Base-by-base conservation (phyloP, 1,140 invertebrate genomes). In the Psilanteris sp. region DNA sequence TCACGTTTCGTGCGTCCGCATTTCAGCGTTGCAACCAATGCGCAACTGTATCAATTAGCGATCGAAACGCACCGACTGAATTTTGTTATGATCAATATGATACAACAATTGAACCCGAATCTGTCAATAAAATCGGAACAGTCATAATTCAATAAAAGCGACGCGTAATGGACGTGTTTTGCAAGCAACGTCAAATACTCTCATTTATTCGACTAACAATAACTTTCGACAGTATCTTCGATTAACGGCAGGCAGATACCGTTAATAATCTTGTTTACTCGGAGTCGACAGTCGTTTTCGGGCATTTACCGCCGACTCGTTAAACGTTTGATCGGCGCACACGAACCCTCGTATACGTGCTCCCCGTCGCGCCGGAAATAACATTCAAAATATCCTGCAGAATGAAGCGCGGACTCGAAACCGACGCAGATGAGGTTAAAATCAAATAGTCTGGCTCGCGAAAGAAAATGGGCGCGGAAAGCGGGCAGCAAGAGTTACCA, bases 401-500 rank as follows among this genome's bases (percentile, higher is more conserved):
- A 68, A 59, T 43, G 11, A 64, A 79, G 76, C 76, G 78, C 67
- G 22, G 26, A 84, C 77, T 80, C 79, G 76, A 72, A 79, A 68
- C 71, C 57, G 62, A 66, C 76, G 64, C 78, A 82, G 76, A 85
- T 85, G 79, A 86, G 80, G 78, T 85, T 85, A 80, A 84, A 87
- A 87, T 87, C 79, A 81, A 86, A 87, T 87, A 86, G 83, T 83
- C 83, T 80, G 72, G 46, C 57, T 62, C 27, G 24, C 44, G 54
- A 61, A 14, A 48, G 57, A 39, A 50, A 43, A 68, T 54, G 22
- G 54, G 20, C 18, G 20, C 41, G 32, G 50, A 39, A 52, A 26
- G 41, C 4, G 41, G 67, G 36, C 29, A 20, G 29, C 50, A 16
- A 34, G 11, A 27, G 18, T 18, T 15, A 15, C 22, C 22, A 14